Evolutionary conservation across 2,113 vertebrate genomes (phyloP).

Genomic region (Lates calcarifer): DNA sequence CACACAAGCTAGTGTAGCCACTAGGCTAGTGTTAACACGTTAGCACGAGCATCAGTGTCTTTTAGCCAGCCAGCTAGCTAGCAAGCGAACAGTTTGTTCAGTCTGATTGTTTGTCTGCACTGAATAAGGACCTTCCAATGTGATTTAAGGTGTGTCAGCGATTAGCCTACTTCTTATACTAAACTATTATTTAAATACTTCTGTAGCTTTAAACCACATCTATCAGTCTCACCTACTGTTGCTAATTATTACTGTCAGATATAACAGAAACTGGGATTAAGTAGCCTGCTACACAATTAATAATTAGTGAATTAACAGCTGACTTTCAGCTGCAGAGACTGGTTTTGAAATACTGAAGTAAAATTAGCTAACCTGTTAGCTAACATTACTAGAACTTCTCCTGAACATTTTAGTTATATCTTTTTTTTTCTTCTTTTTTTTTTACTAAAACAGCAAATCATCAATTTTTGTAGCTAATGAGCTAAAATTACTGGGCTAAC

Average conservation of each 20-base stretch:
- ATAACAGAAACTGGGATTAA: neutral
- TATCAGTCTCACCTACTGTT: neutral
- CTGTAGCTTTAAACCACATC: neutral
- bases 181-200: neutral
- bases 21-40: neutral
- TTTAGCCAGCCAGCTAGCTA: neutral
- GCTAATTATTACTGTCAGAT: neutral
- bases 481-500: neutral
- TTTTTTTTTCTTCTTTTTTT: neutral
- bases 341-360: neutral
- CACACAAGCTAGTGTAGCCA: slow-evolving; percentile 1
- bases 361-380: neutral
- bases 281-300: neutral
- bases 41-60: neutral
- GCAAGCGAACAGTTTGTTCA: neutral
- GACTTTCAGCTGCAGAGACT: neutral
- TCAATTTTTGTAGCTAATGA: neutral
- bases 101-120: neutral
- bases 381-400: neutral
- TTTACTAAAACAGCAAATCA: neutral
- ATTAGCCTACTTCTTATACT: neutral
- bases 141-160: neutral
- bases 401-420: neutral
- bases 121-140: neutral
- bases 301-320: neutral